Conservation (phyloP, 1,140 invertebrate species). For the Meteorus sp. region DNA sequence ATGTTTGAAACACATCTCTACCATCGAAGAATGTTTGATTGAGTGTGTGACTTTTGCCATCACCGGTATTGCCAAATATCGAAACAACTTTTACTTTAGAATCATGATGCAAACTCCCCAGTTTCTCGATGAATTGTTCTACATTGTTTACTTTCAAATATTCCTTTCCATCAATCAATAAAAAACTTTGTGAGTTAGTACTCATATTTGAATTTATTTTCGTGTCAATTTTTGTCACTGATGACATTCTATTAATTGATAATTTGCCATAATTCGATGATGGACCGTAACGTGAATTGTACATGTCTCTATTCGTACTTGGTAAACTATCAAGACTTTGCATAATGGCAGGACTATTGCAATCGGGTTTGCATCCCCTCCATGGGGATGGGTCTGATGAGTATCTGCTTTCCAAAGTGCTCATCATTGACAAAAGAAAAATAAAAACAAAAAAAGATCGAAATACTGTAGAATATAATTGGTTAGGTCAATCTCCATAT, state of each 20-base stretch:
- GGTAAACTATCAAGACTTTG: conserved; percentile 44
- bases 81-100: conserved; percentile 79
- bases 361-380: conserved; percentile 13
- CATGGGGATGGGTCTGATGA: conserved; percentile 6
- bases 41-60: conserved; percentile 82
- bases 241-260: conserved; percentile 23
- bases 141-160: conserved; percentile 57
- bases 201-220: conserved; percentile 18
- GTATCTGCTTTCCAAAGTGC: conserved; percentile 19
- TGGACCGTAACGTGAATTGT: conserved; percentile 9
- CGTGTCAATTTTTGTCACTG: conserved; percentile 11
- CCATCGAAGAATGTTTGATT: conserved; percentile 82
- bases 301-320: conserved; percentile 34
- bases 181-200: conserved; percentile 50
- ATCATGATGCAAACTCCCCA: conserved; percentile 53
- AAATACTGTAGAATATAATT: no score
- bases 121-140: conserved; percentile 59
- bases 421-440: conserved; percentile 20
- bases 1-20: conserved; percentile 75
- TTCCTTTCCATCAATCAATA: conserved; percentile 63
- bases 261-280: conserved; percentile 21
- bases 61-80: conserved; percentile 86
- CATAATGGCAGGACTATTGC: conserved; percentile 41
- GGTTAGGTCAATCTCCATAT: neutral
- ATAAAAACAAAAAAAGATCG: neutral